phyloP scores from a whole-genome alignment of 2,797 vertebrate species.

The Darevskia nairensis region DNA sequence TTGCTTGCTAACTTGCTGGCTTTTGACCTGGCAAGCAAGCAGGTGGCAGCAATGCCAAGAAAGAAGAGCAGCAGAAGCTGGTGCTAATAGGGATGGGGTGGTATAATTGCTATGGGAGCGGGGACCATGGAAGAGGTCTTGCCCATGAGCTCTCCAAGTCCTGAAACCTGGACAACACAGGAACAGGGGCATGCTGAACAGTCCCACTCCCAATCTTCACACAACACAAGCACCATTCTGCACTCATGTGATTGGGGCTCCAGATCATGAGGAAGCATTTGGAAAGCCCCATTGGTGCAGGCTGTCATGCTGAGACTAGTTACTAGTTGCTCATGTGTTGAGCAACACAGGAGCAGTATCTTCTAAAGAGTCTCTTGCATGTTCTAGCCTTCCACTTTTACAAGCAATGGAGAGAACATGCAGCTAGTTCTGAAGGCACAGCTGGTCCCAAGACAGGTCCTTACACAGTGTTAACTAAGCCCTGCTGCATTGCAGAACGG shows the following conservation, averaged over 20 bases:
- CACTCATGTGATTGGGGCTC: neutral
- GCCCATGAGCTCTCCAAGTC: no score
- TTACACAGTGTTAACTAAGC: neutral
- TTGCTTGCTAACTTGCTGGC: no score
- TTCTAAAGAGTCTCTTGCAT: neutral
- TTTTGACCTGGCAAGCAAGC: no score
- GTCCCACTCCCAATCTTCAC: neutral
- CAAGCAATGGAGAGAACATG: neutral
- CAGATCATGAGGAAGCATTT: neutral
- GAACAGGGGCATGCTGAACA: neutral
- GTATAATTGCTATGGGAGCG: no score
- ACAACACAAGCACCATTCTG: neutral
- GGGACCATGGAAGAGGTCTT: no score
- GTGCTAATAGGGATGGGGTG: no score
- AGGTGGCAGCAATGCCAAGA: no score
- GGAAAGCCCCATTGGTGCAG: neutral
- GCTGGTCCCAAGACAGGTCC: neutral
- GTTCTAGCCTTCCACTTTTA: neutral
- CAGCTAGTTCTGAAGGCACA: neutral
- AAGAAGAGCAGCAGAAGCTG: no score
- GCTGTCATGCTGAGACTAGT: neutral
- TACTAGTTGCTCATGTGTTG: neutral
- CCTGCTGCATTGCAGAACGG: neutral
- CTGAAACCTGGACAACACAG: no score
- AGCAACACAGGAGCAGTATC: neutral